A percentile compares a stretch with the other conserved stretches of the same genome.
Conservation (phyloP, 2,888 invertebrate genomes). For the Epistrophe eligans region DNA sequence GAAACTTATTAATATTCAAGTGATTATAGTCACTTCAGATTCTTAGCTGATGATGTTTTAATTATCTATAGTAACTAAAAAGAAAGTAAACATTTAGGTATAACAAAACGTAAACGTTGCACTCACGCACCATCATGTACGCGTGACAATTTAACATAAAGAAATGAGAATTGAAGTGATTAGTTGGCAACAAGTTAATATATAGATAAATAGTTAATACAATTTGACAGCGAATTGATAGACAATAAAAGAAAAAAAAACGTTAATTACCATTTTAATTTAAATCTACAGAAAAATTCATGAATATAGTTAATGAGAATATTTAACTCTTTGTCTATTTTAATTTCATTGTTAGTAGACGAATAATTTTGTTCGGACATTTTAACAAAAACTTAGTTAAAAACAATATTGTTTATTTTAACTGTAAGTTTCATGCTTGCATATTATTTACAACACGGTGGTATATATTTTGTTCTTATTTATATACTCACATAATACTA, state of each 20-base stretch:
- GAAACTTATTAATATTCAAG: too few relatives aligned
- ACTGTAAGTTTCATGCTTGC: too few relatives aligned
- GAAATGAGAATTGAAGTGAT: slow-evolving; percentile 4
- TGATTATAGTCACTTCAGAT: background rate
- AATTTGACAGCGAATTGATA: slow-evolving; percentile 1
- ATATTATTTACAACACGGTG: too few relatives aligned
- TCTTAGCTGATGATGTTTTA: background rate
- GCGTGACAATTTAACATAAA: slow-evolving; percentile 15
- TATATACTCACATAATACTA: too few relatives aligned
- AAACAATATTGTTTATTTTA: too few relatives aligned
- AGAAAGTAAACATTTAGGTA: background rate
- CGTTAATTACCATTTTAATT: too few relatives aligned
- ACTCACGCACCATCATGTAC: background rate
- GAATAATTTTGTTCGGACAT: too few relatives aligned
- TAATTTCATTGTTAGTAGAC: too few relatives aligned
- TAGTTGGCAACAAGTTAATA: slow-evolving; percentile 17
- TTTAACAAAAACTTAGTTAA: too few relatives aligned
- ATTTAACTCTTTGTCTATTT: too few relatives aligned
- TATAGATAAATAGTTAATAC: background rate
- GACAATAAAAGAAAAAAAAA: background rate
- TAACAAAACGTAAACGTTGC: background rate
- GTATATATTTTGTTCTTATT: too few relatives aligned
- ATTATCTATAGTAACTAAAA: background rate
- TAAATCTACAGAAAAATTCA: background rate
- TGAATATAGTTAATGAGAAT: too few relatives aligned